Conservation (phyloP, 2,888 invertebrate species). For the Perizoma flavofasciatum region DNA sequence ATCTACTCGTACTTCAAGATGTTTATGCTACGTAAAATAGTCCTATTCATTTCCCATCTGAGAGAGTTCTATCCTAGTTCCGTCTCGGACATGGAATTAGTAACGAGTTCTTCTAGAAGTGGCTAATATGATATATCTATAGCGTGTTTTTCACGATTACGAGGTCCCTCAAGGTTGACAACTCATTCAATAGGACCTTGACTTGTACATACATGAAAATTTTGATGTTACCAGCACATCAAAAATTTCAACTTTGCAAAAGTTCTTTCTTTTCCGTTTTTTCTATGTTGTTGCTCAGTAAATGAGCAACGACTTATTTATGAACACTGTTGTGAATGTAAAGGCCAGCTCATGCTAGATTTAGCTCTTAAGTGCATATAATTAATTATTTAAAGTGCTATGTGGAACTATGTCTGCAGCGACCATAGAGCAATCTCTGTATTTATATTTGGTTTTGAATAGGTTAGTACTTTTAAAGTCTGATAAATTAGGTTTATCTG, state of each 20-base stretch:
- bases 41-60: neutral
- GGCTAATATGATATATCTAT: neutral
- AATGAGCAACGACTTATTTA: slow-evolving; percentile 21
- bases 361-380: neutral
- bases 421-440: no score
- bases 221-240: no score
- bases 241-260: neutral
- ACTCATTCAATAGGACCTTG: neutral
- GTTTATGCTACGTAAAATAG: slow-evolving; percentile 1
- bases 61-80: neutral
- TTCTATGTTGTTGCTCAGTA: slow-evolving; percentile 14
- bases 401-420: neutral
- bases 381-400: neutral
- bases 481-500: no score
- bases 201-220: neutral
- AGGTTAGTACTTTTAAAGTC: no score
- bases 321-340: slow-evolving; percentile 1
- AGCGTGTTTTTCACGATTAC: no score
- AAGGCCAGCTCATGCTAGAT: neutral
- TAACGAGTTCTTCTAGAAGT: neutral
- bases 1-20: slow-evolving; percentile 5
- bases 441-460: no score
- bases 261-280: slow-evolving; percentile 12
- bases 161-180: no score
- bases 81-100: neutral